Percentiles rank a stretch among this genome's conserved stretches.
Evolutionary conservation across 2,797 vertebrate species (phyloP).

Genomic region (Sebastes goodei): DNA sequence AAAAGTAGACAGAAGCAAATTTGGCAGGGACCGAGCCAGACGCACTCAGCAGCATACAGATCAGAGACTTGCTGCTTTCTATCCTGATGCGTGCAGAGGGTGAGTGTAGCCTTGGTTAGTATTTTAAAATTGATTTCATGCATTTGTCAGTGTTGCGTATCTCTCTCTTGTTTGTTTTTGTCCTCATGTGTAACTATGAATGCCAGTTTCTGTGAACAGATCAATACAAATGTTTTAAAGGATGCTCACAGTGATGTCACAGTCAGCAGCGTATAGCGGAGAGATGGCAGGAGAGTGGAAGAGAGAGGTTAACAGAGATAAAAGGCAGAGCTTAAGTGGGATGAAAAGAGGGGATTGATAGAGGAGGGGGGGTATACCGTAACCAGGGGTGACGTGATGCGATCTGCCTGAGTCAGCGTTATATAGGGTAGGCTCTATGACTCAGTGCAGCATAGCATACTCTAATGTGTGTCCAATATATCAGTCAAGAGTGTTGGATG

Average conservation of each 20-base stretch:
- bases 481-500: background rate
- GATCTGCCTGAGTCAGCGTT: constrained; percentile 75
- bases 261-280: background rate
- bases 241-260: background rate
- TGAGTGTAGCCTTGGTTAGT: constrained; percentile 46
- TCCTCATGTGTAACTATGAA: background rate
- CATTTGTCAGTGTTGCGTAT: background rate
- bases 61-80: constrained; percentile 41
- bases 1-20: constrained; percentile 54
- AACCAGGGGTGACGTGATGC: constrained; percentile 54
- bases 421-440: constrained; percentile 42
- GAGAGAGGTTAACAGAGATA: constrained; percentile 33
- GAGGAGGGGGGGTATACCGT: constrained; percentile 44
- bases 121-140: background rate
- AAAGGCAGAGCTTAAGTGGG: constrained; percentile 47
- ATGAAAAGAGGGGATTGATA: constrained; percentile 28
- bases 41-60: constrained; percentile 54
- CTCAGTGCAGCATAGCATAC: constrained; percentile 58
- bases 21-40: constrained; percentile 39
- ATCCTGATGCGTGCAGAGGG: constrained; percentile 29
- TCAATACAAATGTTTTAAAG: background rate
- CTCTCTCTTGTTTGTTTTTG: background rate
- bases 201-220: background rate
- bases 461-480: constrained; percentile 6
- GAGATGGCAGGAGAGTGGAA: constrained; percentile 12